Conservation (phyloP, 2,888 invertebrate species). For the Nudaria mundana region DNA sequence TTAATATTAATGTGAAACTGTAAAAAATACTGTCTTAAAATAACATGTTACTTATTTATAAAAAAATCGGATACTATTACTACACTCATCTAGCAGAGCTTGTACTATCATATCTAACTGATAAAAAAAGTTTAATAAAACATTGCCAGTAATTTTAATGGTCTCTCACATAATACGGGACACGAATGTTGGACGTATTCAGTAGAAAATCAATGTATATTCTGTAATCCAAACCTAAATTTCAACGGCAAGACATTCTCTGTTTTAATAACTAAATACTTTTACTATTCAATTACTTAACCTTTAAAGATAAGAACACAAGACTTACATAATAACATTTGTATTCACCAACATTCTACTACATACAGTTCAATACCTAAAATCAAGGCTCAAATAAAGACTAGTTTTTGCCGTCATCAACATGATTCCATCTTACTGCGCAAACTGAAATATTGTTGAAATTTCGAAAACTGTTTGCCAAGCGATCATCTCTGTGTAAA, state of each 20-base stretch:
- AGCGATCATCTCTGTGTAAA: background rate
- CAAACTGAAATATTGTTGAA: background rate
- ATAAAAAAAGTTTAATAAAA: no score
- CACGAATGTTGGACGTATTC: no score
- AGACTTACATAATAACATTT: background rate
- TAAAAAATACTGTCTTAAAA: conserved; percentile 13
- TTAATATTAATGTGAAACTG: conserved; percentile 33
- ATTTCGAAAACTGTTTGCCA: background rate
- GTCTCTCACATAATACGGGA: no score
- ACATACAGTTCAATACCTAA: background rate
- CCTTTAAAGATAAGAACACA: background rate
- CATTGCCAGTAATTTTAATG: no score
- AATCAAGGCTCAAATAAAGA: background rate
- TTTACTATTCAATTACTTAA: background rate
- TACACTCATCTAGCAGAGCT: no score
- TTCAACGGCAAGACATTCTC: no score
- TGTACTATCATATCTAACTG: no score
- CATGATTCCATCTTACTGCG: no score
- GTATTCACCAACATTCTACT: background rate
- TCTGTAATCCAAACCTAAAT: no score
- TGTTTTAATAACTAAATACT: no score
- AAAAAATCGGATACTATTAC: no score
- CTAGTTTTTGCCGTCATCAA: conserved; percentile 5
- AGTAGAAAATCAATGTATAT: no score
- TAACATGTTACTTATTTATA: background rate